These are phyloP conservation scores for Pollimyrus isidori DNA, from an alignment of 2,113 vertebrate species.

Conservation along the genomic window DNA sequence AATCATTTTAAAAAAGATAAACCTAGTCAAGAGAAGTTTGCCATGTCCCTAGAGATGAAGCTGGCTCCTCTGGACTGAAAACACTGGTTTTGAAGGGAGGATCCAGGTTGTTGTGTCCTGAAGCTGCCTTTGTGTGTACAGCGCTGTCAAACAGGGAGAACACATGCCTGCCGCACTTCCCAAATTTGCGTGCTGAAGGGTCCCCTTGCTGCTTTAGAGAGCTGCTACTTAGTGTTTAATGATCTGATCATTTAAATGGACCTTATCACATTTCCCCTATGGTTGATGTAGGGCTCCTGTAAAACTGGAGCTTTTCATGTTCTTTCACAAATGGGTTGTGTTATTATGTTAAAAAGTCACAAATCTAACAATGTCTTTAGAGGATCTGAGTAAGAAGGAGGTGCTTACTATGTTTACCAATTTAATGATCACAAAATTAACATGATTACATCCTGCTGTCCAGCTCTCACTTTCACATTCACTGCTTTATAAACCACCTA, in stretches of 20 bases:
- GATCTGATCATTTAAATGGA: background rate
- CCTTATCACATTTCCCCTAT: slow-evolving; percentile 60
- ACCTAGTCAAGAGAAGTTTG: background rate
- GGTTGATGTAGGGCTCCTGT: slow-evolving; percentile 50
- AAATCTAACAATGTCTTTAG: background rate
- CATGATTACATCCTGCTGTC: background rate
- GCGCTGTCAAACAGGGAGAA: slow-evolving; percentile 56
- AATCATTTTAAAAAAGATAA: background rate
- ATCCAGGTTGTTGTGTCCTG: slow-evolving; percentile 56
- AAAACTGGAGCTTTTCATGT: slow-evolving; percentile 46
- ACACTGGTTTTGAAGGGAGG: slow-evolving; percentile 40
- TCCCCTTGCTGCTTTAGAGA: slow-evolving; percentile 31
- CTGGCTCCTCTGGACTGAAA: slow-evolving; percentile 38
- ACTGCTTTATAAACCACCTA: background rate
- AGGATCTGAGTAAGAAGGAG: too few relatives aligned
- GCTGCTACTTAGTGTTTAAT: slow-evolving; percentile 48
- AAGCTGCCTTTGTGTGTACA: slow-evolving; percentile 47
- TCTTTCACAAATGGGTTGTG: slow-evolving; percentile 26
- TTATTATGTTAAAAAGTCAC: background rate
- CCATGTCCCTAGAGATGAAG: slow-evolving; percentile 6
- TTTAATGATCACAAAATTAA: background rate
- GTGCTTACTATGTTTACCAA: background rate
- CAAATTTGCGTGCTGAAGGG: slow-evolving; percentile 18
- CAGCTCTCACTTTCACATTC: background rate
- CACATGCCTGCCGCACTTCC: slow-evolving; percentile 39